Percentiles rank a stretch among this genome's conserved stretches.
These are phyloP conservation scores for Leucoma salicis DNA, from an alignment of 2,888 invertebrate species.

Conservation along the genomic window DNA sequence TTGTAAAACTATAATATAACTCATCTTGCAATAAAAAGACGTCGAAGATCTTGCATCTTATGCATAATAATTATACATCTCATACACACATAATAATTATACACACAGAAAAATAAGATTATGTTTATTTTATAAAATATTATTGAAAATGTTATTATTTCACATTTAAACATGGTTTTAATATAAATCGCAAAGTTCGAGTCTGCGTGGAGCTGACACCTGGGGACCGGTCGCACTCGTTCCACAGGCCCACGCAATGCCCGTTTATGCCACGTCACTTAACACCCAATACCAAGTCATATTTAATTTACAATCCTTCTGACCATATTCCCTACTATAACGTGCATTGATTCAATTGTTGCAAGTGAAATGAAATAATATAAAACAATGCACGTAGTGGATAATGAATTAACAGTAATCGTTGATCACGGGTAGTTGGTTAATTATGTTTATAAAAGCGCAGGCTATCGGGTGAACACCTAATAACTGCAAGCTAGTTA, in stretches of 20 bases:
- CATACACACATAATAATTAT: no score
- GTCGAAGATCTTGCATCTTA: no score
- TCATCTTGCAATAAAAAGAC: no score
- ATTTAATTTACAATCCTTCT: not conserved
- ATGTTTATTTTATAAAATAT: no score
- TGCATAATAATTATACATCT: no score
- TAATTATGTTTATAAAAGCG: constrained; percentile 47
- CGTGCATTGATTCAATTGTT: not conserved
- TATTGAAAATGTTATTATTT: not conserved
- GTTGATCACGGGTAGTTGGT: constrained; percentile 6
- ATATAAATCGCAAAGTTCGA: constrained; percentile 38
- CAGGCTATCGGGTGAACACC: constrained; percentile 46
- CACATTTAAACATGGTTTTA: constrained; percentile 3
- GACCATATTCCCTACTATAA: not conserved
- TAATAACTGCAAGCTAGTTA: constrained; percentile 63
- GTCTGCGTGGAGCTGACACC: constrained; percentile 63
- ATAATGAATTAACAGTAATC: constrained; percentile 4
- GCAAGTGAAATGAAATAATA: not conserved
- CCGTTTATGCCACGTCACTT: constrained; percentile 46
- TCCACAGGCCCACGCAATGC: constrained; percentile 72
- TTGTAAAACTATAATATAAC: no score
- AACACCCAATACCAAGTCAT: constrained; percentile 22
- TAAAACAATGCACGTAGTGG: constrained; percentile 25
- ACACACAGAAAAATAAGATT: no score
- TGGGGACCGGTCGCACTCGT: constrained; percentile 78